These are phyloP conservation scores for Stictocephala bisonia DNA, from an alignment of 2,888 invertebrate species.

Conservation along the genomic window DNA sequence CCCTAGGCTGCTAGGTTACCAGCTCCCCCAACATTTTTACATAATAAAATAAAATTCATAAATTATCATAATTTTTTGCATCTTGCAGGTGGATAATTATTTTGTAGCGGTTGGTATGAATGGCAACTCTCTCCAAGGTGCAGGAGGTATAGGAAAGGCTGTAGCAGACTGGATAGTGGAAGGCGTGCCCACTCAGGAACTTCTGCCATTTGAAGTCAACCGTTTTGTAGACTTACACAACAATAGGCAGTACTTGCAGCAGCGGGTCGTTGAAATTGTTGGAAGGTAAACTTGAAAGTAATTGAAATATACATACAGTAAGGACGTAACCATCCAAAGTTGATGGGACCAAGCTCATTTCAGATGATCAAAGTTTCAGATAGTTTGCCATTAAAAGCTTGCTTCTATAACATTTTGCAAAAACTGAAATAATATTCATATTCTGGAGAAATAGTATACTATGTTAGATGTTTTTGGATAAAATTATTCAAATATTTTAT, in stretches of 20 bases:
- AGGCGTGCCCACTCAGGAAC: slow-evolving; percentile 72
- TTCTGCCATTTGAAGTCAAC: slow-evolving; percentile 74
- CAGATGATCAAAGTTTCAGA: no score
- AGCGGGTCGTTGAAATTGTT: slow-evolving; percentile 74
- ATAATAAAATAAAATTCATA: no score
- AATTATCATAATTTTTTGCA: background rate
- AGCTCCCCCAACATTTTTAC: no score
- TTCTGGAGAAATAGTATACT: no score
- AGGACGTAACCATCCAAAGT: no score
- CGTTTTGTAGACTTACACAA: slow-evolving; percentile 75
- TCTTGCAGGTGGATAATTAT: slow-evolving; percentile 71
- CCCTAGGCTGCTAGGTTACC: no score
- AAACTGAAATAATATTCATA: no score
- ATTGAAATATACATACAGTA: slow-evolving; percentile 44
- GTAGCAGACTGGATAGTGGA: slow-evolving; percentile 77
- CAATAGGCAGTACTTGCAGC: slow-evolving; percentile 71
- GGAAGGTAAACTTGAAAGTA: slow-evolving; percentile 65
- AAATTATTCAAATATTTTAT: no score
- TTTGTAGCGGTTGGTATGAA: slow-evolving; percentile 81
- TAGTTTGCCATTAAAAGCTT: no score
- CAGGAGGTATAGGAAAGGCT: slow-evolving; percentile 76
- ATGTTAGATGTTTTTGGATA: no score
- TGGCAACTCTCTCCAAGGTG: slow-evolving; percentile 75
- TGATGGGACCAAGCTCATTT: no score
- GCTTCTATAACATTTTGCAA: no score